phyloP scores from a whole-genome alignment of 2,113 vertebrate genomes.

The Panthera uncia region DNA sequence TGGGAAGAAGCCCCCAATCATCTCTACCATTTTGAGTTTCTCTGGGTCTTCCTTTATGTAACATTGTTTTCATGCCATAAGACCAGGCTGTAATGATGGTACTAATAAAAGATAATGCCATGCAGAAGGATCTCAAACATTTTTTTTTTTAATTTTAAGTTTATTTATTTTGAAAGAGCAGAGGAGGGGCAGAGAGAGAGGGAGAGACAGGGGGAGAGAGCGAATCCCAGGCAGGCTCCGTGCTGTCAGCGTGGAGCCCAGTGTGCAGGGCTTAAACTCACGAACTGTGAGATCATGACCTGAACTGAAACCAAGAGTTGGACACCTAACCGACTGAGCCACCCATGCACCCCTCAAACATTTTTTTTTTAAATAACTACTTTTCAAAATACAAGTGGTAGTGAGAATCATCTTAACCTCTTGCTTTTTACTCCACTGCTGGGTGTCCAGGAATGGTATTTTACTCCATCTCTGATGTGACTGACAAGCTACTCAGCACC shows the following conservation, averaged over 20 bases:
- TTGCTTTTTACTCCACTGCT: conserved; percentile 42
- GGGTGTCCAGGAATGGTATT: conserved; percentile 93
- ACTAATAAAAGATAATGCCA: background rate
- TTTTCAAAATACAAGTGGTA: background rate
- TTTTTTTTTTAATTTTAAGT: background rate
- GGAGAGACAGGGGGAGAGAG: no score
- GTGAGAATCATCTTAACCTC: conserved; percentile 1
- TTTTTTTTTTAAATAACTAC: background rate
- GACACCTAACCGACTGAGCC: no score
- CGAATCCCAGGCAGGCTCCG: no score
- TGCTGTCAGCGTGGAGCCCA: no score
- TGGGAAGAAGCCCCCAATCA: background rate
- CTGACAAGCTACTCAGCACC: conserved; percentile 92
- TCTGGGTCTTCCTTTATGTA: background rate
- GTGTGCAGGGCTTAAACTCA: no score
- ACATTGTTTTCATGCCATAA: background rate
- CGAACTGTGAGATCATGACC: no score
- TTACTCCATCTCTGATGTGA: conserved; percentile 98
- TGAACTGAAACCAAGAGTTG: no score
- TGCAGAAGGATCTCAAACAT: background rate
- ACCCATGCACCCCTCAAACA: no score
- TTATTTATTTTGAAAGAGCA: no score
- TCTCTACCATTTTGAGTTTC: background rate
- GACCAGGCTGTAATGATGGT: background rate
- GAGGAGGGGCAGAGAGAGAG: no score